phyloP scores from a whole-genome alignment of 2,888 invertebrate genomes.

The Archaeoteleia sp. region DNA sequence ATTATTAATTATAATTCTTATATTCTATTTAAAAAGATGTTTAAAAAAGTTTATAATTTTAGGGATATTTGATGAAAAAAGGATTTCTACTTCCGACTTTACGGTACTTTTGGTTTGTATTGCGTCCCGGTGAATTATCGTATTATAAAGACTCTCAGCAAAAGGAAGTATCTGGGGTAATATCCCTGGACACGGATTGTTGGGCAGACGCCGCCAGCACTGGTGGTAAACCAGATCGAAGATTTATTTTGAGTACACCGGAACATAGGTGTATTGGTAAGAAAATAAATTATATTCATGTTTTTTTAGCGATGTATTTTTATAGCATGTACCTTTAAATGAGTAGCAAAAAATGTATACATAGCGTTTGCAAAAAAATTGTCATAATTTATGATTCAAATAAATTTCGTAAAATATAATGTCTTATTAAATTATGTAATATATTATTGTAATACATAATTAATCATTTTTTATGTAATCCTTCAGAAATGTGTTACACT shows the following conservation, averaged over 20 bases:
- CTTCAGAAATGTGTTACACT: too few species aligned
- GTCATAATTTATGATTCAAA: too few species aligned
- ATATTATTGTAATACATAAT: too few species aligned
- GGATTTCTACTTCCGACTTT: constrained; percentile 84
- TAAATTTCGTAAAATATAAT: too few species aligned
- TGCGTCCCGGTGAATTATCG: constrained; percentile 83
- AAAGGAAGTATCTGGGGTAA: constrained; percentile 82
- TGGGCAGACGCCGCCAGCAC: constrained; percentile 80
- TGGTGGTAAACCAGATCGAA: constrained; percentile 77
- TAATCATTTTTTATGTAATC: too few species aligned
- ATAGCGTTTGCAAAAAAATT: too few species aligned
- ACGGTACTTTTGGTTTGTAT: constrained; percentile 88
- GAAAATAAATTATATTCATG: neutral
- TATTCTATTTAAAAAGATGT: neutral
- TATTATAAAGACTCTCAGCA: constrained; percentile 85
- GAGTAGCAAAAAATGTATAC: too few species aligned
- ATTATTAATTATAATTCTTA: too few species aligned
- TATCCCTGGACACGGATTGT: constrained; percentile 81
- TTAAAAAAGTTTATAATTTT: too few species aligned
- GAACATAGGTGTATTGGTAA: constrained; percentile 79
- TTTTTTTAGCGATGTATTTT: too few species aligned
- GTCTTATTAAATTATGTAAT: too few species aligned
- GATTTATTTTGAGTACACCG: constrained; percentile 82
- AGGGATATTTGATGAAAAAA: constrained; percentile 84
- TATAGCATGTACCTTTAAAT: too few species aligned